Percentiles rank a stretch among this genome's conserved stretches.
Evolutionary conservation across 92 coral and sea anemone genomes (phyloP).

Genomic region (Montipora capitata): DNA sequence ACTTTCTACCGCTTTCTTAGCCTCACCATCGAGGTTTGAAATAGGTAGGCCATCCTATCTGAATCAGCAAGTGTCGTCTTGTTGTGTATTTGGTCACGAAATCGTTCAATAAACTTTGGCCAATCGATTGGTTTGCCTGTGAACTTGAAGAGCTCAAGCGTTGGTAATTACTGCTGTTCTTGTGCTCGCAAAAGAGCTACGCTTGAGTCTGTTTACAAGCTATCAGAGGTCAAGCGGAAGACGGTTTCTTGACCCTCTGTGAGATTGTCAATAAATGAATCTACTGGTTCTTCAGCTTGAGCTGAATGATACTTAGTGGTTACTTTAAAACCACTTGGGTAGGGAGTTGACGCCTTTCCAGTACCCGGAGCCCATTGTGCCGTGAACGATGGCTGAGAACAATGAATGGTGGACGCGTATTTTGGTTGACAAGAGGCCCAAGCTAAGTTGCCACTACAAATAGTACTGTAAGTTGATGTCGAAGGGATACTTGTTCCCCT

Average conservation of each 20-base stretch:
- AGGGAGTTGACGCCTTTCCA: not conserved
- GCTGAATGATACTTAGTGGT: not conserved
- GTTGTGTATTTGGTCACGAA: conserved; percentile 62
- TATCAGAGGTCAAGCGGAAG: not conserved
- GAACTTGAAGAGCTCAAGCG: conserved; percentile 49
- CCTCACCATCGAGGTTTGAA: conserved; percentile 67
- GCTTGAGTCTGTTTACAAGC: conserved; percentile 29
- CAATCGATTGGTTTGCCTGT: conserved; percentile 52
- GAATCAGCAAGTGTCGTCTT: conserved; percentile 62
- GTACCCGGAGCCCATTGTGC: not conserved
- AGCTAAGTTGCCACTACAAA: no score
- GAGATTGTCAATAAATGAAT: conserved; percentile 42
- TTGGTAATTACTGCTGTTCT: conserved; percentile 57
- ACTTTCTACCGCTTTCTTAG: conserved; percentile 57
- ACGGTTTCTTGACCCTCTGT: conserved; percentile 44
- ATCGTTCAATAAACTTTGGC: conserved; percentile 63
- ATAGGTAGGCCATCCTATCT: conserved; percentile 66
- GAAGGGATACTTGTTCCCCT: no score
- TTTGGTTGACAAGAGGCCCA: no score
- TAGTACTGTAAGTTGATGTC: no score
- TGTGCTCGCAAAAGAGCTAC: conserved; percentile 42
- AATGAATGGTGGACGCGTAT: no score
- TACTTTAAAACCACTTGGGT: not conserved
- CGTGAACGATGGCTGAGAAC: no score
- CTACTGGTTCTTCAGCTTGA: conserved; percentile 33